Conservation (phyloP, 2,113 vertebrate genomes). For the Ameiurus melas region DNA sequence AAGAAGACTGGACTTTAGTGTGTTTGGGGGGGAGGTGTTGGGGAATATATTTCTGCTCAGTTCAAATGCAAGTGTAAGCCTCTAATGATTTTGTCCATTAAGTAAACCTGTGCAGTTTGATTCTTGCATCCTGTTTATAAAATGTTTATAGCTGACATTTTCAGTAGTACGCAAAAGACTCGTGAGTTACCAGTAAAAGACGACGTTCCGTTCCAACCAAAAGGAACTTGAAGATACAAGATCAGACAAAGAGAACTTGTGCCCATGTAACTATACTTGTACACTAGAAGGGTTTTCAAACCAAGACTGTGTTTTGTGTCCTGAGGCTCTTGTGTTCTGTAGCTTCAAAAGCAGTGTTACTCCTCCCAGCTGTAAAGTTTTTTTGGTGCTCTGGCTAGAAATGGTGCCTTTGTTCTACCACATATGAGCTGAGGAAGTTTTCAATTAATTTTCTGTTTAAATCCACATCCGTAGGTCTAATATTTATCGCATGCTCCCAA, state of each 20-base stretch:
- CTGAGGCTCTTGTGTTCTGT: constrained; percentile 28
- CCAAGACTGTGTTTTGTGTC: constrained; percentile 11
- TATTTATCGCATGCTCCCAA: background rate
- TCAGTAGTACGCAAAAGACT: constrained; percentile 2
- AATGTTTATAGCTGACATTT: background rate
- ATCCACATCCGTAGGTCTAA: background rate
- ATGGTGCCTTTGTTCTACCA: constrained; percentile 9
- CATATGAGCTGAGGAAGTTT: background rate
- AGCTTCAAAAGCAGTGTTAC: constrained; percentile 23
- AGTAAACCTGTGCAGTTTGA: background rate
- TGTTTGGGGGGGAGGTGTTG: no score
- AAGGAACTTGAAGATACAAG: constrained; percentile 5
- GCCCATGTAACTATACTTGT: background rate
- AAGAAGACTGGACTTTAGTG: background rate
- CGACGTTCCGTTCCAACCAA: background rate
- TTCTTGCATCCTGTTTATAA: background rate
- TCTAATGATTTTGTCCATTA: background rate
- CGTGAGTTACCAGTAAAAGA: background rate
- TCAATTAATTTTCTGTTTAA: background rate
- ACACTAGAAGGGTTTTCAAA: background rate
- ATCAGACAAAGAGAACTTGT: constrained; percentile 36
- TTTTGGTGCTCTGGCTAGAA: constrained; percentile 22
- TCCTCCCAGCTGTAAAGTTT: constrained; percentile 23
- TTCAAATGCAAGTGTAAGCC: background rate
- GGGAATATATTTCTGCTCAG: background rate